phyloP scores from a whole-genome alignment of 2,113 vertebrate genomes.

The Progne subis region DNA sequence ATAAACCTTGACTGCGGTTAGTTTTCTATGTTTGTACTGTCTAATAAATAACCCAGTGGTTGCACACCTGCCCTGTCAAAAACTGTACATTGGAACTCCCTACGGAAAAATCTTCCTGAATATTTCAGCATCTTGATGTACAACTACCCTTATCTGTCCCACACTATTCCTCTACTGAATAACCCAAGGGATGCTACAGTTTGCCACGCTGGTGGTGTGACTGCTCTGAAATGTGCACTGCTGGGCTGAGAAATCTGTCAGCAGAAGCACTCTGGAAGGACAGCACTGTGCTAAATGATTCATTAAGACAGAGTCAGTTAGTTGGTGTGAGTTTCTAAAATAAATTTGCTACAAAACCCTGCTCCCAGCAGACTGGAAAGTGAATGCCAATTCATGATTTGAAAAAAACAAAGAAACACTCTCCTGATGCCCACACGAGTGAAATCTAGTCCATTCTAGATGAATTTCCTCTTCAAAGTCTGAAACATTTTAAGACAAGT shows the following conservation, averaged over 20 bases:
- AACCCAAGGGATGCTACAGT: not conserved
- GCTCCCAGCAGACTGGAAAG: not conserved
- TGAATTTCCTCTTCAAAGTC: not conserved
- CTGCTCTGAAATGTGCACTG: not conserved
- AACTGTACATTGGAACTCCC: not conserved
- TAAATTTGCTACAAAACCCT: not conserved
- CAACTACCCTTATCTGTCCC: not conserved
- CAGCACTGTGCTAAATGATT: not conserved
- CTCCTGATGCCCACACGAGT: not conserved
- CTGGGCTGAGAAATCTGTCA: not conserved
- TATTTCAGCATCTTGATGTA: constrained; percentile 36
- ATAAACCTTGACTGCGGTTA: not conserved
- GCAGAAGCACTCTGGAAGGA: not conserved
- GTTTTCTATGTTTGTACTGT: not conserved
- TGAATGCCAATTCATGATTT: not conserved
- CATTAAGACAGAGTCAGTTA: not conserved
- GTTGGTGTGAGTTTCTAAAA: not conserved
- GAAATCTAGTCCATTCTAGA: not conserved
- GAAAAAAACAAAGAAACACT: not conserved
- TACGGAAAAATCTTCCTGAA: constrained; percentile 32
- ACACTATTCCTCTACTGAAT: not conserved
- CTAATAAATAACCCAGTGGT: constrained; percentile 53
- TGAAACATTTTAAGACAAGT: not conserved
- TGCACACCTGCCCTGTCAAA: constrained; percentile 19
- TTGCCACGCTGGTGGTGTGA: not conserved